phyloP scores from a whole-genome alignment of 2,888 invertebrate species.

The Pristionchus exspectatus region DNA sequence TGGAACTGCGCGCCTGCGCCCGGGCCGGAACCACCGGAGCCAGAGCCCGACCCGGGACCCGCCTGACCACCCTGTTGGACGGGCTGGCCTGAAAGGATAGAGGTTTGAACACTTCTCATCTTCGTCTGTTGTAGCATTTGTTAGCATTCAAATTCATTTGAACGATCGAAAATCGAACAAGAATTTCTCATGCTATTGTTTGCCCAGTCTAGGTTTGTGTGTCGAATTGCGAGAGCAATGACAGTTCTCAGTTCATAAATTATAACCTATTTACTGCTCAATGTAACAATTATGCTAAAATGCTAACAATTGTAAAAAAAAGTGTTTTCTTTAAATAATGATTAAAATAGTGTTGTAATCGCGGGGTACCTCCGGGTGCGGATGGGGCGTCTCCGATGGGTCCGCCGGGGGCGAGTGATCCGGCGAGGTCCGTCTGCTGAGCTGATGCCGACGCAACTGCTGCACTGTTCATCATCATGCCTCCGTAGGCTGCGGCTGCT shows the following conservation, averaged over 20 bases:
- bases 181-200: no score
- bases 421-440: constrained; percentile 16
- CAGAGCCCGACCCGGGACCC: constrained; percentile 48
- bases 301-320: no score
- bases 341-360: neutral
- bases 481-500: constrained; percentile 4
- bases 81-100: neutral
- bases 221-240: no score
- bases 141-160: no score
- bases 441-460: neutral
- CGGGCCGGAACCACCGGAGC: constrained; percentile 8
- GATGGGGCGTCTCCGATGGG: constrained; percentile 39
- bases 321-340: no score
- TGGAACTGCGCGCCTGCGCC: constrained; percentile 85
- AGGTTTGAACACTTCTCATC: no score
- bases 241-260: no score
- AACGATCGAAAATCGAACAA: no score
- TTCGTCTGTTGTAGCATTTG: no score
- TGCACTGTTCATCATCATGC: neutral
- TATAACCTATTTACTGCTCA: no score
- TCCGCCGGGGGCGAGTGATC: constrained; percentile 50
- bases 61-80: constrained; percentile 33
- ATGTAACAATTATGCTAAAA: no score
- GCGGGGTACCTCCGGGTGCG: constrained; percentile 17
- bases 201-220: no score